These are phyloP conservation scores for Protomyctophum bolini DNA, from an alignment of 2,113 vertebrate genomes.

Conservation along the genomic window DNA sequence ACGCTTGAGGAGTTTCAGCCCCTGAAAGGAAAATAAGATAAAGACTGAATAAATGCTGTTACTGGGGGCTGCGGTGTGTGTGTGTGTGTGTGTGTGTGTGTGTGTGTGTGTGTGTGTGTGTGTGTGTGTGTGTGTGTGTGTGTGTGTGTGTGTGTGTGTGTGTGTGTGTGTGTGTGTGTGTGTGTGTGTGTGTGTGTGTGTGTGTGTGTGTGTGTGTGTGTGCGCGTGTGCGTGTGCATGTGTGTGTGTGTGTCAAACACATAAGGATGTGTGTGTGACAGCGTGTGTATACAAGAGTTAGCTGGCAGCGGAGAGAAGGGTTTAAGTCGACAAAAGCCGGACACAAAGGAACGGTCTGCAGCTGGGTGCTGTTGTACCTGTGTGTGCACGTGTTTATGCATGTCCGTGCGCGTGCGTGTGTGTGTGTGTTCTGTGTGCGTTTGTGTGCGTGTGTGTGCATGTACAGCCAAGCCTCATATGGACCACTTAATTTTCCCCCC, in stretches of 20 bases:
- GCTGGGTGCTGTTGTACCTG: conserved; percentile 13
- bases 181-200: conserved; percentile 9
- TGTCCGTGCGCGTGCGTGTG: neutral
- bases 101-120: conserved; percentile 7
- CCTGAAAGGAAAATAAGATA: conserved; percentile 62
- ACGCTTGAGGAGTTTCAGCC: conserved; percentile 57
- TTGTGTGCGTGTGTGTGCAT: conserved; percentile 1
- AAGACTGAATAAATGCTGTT: conserved; percentile 47
- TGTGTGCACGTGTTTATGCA: neutral
- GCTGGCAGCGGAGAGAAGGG: conserved; percentile 33
- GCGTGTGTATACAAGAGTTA: conserved; percentile 39
- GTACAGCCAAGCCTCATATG: conserved; percentile 7
- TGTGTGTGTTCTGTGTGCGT: conserved; percentile 18
- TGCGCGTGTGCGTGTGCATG: conserved; percentile 21
- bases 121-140: neutral
- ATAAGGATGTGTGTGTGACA: conserved; percentile 11
- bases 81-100: conserved; percentile 16
- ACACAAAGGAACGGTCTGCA: conserved; percentile 46
- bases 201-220: conserved; percentile 9
- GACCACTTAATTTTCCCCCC: conserved; percentile 14
- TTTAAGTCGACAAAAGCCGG: conserved; percentile 59
- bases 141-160: conserved; percentile 6
- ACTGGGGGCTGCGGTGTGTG: conserved; percentile 23
- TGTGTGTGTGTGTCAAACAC: conserved; percentile 9
- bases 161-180: conserved; percentile 14